Base-by-base conservation (phyloP, 92 coral and sea anemone genomes). In the Parazoanthus darwini region DNA sequence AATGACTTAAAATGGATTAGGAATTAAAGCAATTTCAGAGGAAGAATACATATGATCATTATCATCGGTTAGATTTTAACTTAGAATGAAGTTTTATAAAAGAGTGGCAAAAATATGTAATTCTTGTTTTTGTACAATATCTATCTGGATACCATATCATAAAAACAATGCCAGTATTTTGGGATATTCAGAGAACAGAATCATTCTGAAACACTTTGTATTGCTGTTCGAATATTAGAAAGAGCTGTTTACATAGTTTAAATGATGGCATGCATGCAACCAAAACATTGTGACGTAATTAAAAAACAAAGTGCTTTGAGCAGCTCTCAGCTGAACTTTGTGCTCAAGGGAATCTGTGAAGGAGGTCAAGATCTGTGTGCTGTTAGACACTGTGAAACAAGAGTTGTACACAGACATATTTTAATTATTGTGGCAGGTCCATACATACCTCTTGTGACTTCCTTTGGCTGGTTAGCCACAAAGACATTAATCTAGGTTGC, bases 191-290 rank as follows among this genome's bases (percentile, higher is more conserved):
- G 50, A 74, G 78, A 76, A 39, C n/a, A 20, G 80, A 76, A 26
- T 74, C 39, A 5, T 5, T 74, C 22, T n/a, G n/a, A n/a, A 33
- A 20, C 15, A 29, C 16, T 9, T 25, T 29, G 59, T 54, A 54
- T 1, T 11, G 59, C 70, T 18, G 8, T 20, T 63, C 70, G 20
- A 20, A 1, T 16, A 5, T 74, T 74, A 39, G 23, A 36, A 74
- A 74, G 46, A 74, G 1, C 54, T 76, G 80, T 76, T 76, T 76
- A 76, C 80, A 76, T 76, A 76, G 9, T 39, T 16, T 38, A 42
- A 76, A n/a, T 76, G 50, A 39, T 76, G 80, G 80, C 80, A 76
- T 76, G 80, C 80, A 7, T 76, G 3, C 25, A 76, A 76, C 42
- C 80, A 76, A 76, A 39, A 76, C 80, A 76, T 6, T 44, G 6